Conservation (phyloP, 2,888 invertebrate species). For the Heteropelma amictum region DNA sequence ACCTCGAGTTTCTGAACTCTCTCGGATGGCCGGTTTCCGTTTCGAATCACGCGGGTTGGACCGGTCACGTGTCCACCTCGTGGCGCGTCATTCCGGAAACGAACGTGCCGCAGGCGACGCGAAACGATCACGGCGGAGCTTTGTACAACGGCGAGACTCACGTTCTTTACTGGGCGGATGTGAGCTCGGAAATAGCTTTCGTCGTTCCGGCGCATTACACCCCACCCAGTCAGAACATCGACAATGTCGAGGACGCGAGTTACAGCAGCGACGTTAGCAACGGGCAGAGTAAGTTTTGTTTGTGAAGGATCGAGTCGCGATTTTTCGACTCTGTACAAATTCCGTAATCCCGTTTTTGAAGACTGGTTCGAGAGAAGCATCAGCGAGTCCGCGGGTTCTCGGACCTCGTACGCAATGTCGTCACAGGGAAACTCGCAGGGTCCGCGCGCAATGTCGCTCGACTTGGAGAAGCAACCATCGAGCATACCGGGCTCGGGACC, state of each 20-base stretch:
- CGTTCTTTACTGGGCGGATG: conserved; percentile 97
- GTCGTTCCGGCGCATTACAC: conserved; percentile 86
- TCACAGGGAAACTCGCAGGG: conserved; percentile 78
- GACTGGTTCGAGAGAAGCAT: conserved; percentile 82
- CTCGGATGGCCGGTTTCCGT: conserved; percentile 94
- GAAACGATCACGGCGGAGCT: conserved; percentile 82
- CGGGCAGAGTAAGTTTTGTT: conserved; percentile 64
- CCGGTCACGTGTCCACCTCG: conserved; percentile 92
- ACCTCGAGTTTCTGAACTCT: conserved; percentile 81
- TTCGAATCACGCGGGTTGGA: conserved; percentile 94
- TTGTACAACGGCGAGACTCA: conserved; percentile 91
- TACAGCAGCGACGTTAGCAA: conserved; percentile 69
- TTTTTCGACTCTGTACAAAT: no score
- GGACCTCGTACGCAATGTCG: conserved; percentile 60
- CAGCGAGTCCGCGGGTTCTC: conserved; percentile 76
- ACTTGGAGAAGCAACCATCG: conserved; percentile 82
- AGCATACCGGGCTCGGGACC: conserved; percentile 72
- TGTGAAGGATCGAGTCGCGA: neutral
- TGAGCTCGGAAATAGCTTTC: conserved; percentile 96
- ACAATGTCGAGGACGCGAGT: conserved; percentile 69
- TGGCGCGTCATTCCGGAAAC: conserved; percentile 81
- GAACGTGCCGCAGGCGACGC: conserved; percentile 63
- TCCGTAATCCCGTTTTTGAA: neutral
- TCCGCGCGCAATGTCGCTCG: conserved; percentile 85
- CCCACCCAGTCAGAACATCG: conserved; percentile 57